These are phyloP conservation scores for Paratilapia polleni DNA, from an alignment of 2,113 vertebrate genomes.

Conservation along the genomic window DNA sequence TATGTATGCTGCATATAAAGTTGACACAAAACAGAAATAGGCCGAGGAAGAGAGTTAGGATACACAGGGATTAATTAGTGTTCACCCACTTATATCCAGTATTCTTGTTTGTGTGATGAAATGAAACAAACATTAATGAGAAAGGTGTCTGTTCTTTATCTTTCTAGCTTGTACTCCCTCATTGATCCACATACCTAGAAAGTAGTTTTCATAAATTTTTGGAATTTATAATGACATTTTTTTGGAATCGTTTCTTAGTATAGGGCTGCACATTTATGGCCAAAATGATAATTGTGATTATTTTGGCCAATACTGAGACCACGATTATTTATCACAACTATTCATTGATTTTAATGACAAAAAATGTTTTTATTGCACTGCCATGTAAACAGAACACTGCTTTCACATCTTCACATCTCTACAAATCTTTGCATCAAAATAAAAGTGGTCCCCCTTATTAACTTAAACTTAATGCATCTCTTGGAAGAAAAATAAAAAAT, in stretches of 20 bases:
- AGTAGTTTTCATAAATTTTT: neutral
- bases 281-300: no score
- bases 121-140: neutral
- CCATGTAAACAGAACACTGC: no score
- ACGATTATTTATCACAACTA: no score
- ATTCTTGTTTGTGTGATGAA: neutral
- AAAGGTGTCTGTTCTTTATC: neutral
- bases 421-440: no score
- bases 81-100: neutral
- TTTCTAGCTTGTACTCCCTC: neutral
- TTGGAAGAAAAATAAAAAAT: no score
- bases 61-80: neutral
- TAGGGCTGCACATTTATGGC: no score
- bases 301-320: no score
- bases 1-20: neutral
- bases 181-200: neutral
- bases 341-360: no score
- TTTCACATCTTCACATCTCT: no score
- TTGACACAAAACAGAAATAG: neutral
- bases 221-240: neutral
- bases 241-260: neutral
- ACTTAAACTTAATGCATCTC: no score
- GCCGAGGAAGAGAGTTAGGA: neutral
- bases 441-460: no score
- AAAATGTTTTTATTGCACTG: no score